These are phyloP conservation scores for Pegea sp. DNA, from an alignment of 23 tunicate genomes.

Conservation along the genomic window DNA sequence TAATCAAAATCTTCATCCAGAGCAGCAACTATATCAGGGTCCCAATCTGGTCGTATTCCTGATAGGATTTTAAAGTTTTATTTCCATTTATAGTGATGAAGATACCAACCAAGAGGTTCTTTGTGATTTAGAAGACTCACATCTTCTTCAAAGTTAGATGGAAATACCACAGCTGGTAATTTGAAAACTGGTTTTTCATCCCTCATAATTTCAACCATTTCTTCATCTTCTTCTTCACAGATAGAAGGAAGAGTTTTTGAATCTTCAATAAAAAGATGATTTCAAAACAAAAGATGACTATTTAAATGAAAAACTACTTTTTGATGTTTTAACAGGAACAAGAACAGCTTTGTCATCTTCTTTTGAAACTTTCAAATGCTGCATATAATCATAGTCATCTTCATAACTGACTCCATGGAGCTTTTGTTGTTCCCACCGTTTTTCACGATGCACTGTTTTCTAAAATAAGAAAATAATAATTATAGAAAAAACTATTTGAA, in stretches of 20 bases:
- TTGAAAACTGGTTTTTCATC: conserved; percentile 19
- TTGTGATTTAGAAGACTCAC: conserved; percentile 69
- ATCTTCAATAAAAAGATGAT: conserved; percentile 1
- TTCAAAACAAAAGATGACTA: neutral
- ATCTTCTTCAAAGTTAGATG: conserved; percentile 51
- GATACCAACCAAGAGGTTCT: conserved; percentile 30
- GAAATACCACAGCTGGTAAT: conserved; percentile 62
- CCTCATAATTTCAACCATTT: conserved; percentile 11
- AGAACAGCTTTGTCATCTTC: conserved; percentile 22
- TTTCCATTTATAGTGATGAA: neutral
- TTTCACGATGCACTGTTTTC: conserved; percentile 19
- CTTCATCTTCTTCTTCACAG: conserved; percentile 15
- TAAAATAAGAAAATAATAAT: conserved; percentile 5
- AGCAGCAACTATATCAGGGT: conserved; percentile 79
- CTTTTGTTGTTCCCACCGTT: conserved; percentile 17
- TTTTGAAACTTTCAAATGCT: conserved; percentile 32
- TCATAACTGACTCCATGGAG: conserved; percentile 48
- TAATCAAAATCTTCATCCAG: conserved; percentile 77
- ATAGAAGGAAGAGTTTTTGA: neutral
- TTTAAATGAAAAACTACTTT: neutral
- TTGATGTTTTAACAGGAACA: conserved; percentile 21
- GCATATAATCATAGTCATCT: conserved; percentile 85
- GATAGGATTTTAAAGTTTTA: neutral
- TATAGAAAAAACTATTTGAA: too few species aligned
- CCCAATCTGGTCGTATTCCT: conserved; percentile 75